A percentile compares a stretch with the other conserved stretches of the same genome.
Evolutionary conservation across 1,140 invertebrate genomes (phyloP).

Genomic region (Teleopsis dalmanni): DNA sequence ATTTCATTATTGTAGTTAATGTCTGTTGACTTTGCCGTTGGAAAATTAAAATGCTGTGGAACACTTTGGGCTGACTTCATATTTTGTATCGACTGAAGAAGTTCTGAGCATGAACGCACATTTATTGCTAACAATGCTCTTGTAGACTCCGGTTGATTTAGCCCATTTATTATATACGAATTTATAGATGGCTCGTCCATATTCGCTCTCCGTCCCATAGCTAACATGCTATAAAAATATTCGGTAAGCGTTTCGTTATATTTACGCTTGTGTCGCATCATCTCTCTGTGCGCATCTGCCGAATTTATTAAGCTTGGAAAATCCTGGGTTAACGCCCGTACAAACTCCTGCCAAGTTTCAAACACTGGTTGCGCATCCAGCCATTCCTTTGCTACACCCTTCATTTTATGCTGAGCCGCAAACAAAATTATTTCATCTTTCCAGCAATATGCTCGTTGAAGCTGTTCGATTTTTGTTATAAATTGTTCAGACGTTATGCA

Average conservation of each 20-base stretch:
- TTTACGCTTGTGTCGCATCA: not conserved
- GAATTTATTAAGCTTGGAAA: not conserved
- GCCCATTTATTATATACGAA: not conserved
- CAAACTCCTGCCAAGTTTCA: constrained; percentile 2
- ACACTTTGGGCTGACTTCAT: not conserved
- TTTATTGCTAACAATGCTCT: not conserved
- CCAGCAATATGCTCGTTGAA: not conserved
- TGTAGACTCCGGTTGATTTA: not conserved
- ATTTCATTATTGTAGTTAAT: not conserved
- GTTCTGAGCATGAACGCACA: not conserved
- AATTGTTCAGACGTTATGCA: not conserved
- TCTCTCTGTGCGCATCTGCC: not conserved
- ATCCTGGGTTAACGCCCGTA: not conserved
- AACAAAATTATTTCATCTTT: not conserved
- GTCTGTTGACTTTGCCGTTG: not conserved
- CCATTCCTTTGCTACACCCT: constrained; percentile 1
- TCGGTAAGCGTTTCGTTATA: not conserved
- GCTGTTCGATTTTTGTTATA: not conserved
- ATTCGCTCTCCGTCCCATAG: not conserved
- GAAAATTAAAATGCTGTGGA: not conserved
- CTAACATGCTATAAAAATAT: constrained; percentile 5
- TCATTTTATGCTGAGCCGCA: not conserved
- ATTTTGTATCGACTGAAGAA: not conserved
- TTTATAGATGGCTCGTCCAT: constrained; percentile 4
- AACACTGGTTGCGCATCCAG: constrained; percentile 1